phyloP scores from a whole-genome alignment of 2,888 invertebrate species.

The Panzeria rudis region DNA sequence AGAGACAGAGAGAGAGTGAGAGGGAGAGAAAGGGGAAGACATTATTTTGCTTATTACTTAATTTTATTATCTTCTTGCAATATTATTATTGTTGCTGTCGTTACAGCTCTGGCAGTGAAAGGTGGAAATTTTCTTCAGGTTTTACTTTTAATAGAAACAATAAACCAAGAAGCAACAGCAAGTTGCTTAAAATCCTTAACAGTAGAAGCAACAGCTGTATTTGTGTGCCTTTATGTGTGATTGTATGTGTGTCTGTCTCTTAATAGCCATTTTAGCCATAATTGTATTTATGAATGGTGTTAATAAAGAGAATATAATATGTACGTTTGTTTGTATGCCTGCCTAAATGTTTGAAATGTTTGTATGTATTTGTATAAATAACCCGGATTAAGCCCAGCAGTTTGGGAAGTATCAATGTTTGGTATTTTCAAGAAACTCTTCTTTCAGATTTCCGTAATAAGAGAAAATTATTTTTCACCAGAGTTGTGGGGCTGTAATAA shows the following conservation, averaged over 20 bases:
- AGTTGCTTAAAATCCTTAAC: neutral
- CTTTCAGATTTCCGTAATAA: neutral
- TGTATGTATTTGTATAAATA: neutral
- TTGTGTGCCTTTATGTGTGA: neutral
- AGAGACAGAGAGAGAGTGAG: neutral
- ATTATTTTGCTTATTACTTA: slow-evolving; percentile 51
- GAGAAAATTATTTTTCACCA: neutral
- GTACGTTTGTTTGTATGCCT: neutral
- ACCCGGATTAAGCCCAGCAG: no score
- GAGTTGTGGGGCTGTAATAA: neutral
- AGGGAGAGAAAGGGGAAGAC: neutral
- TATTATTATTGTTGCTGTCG: slow-evolving; percentile 11
- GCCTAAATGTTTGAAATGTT: no score
- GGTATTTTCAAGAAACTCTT: neutral
- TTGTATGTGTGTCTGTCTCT: neutral
- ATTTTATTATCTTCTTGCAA: slow-evolving; percentile 60
- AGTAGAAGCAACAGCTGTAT: slow-evolving; percentile 35
- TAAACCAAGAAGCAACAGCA: slow-evolving; percentile 20
- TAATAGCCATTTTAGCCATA: slow-evolving; percentile 30
- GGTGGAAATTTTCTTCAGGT: slow-evolving; percentile 32
- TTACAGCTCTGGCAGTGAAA: neutral
- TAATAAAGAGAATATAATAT: slow-evolving; percentile 22
- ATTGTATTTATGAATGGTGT: slow-evolving; percentile 56
- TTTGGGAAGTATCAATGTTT: neutral
- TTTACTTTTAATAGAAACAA: slow-evolving; percentile 12